Conservation (phyloP, 2,797 vertebrate species). For the Anguilla megastoma region DNA sequence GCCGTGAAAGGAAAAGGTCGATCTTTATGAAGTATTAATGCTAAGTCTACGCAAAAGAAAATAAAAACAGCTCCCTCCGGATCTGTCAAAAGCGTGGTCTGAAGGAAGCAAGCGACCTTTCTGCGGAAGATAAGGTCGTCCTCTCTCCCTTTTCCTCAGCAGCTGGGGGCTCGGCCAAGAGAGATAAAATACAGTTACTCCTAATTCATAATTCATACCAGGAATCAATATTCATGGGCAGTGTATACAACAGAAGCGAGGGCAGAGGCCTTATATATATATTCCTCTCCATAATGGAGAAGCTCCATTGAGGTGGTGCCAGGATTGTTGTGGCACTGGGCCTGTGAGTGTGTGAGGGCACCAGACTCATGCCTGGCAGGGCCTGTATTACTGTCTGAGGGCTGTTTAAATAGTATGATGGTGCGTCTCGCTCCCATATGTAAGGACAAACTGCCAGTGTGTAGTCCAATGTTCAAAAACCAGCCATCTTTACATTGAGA, state of each 20-base stretch:
- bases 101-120: constrained; percentile 10
- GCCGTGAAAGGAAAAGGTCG: constrained; percentile 5
- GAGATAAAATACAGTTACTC: constrained; percentile 8
- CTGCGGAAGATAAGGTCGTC: constrained; percentile 11
- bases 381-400: neutral
- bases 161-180: neutral
- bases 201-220: constrained; percentile 24
- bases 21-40: constrained; percentile 10
- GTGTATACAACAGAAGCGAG: neutral
- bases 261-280: neutral
- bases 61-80: neutral
- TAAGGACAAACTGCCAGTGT: neutral
- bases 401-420: neutral
- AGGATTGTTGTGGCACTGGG: neutral
- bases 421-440: neutral
- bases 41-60: constrained; percentile 5
- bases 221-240: constrained; percentile 19
- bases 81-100: constrained; percentile 6
- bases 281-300: neutral
- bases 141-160: neutral
- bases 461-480: neutral
- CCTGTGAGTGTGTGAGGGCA: neutral
- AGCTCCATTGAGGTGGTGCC: neutral
- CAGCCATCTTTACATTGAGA: neutral
- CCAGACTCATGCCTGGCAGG: neutral